phyloP scores from a whole-genome alignment of 2,888 invertebrate species.

The Andrena hattorfiana region DNA sequence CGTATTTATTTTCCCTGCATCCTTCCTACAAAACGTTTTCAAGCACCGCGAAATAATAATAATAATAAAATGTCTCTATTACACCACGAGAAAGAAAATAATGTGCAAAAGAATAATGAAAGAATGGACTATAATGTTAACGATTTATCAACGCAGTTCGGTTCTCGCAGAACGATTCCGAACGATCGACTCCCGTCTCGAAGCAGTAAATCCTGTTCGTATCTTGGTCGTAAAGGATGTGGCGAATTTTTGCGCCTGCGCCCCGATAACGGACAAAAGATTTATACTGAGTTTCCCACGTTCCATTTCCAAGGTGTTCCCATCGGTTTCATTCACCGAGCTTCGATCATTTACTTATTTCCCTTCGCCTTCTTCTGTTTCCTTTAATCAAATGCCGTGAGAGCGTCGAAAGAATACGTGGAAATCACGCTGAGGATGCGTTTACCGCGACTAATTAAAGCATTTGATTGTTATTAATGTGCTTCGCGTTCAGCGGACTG shows the following conservation, averaged over 20 bases:
- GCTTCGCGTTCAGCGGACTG: neutral
- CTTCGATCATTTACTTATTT: neutral
- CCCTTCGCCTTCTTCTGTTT: neutral
- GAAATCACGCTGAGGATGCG: neutral
- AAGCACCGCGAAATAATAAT: too few species aligned
- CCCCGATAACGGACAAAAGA: conserved; percentile 2
- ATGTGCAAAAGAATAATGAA: neutral
- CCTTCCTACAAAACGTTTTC: too few species aligned
- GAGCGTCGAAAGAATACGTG: neutral
- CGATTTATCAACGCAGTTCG: neutral
- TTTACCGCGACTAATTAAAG: neutral
- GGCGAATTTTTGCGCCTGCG: neutral
- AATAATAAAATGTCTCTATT: too few species aligned
- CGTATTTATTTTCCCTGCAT: too few species aligned
- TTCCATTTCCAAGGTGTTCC: conserved; percentile 3
- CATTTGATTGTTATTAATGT: neutral
- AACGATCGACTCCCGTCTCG: conserved; percentile 21
- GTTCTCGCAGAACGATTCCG: conserved; percentile 9
- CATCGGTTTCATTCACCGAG: neutral
- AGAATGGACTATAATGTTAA: too few species aligned
- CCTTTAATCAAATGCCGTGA: neutral
- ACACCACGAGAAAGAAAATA: too few species aligned
- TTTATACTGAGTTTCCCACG: conserved; percentile 8
- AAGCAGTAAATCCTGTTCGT: conserved; percentile 8
- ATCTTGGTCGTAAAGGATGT: conserved; percentile 14